Conservation (phyloP, 2,888 invertebrate species). For the Byasa hedistus region DNA sequence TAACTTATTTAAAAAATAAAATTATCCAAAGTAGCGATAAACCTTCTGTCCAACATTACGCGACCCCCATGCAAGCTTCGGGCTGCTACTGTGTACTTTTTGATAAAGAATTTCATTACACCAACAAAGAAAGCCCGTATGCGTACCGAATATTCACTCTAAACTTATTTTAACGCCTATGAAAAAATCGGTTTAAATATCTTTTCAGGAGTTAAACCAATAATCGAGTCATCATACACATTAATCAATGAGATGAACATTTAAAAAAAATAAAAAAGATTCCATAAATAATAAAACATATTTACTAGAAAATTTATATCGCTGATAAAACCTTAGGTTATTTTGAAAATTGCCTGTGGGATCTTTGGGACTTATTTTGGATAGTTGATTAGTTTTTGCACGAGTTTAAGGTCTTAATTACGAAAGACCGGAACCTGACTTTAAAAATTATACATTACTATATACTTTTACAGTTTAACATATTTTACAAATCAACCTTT, state of each 20-base stretch:
- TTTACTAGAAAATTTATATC: constrained; percentile 22
- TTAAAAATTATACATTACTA: background rate
- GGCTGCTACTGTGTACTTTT: constrained; percentile 52
- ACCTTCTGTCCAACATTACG: background rate
- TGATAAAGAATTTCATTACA: constrained; percentile 73
- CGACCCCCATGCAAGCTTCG: constrained; percentile 51
- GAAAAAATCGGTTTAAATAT: constrained; percentile 17
- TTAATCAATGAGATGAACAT: too few species aligned
- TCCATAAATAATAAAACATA: background rate
- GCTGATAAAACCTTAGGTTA: constrained; percentile 41
- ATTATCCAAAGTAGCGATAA: background rate
- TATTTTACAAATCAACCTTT: background rate
- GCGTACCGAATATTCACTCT: constrained; percentile 51
- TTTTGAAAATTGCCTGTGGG: constrained; percentile 56
- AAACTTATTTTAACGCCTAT: constrained; percentile 37
- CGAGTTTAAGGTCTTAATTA: constrained; percentile 35
- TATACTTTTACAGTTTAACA: background rate
- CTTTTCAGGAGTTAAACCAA: background rate
- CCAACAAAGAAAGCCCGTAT: constrained; percentile 55
- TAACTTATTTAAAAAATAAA: background rate
- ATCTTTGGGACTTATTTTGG: constrained; percentile 58
- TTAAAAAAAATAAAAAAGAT: background rate
- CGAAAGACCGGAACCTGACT: background rate
- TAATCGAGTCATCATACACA: too few species aligned
- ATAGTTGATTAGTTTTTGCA: constrained; percentile 65